These are phyloP conservation scores for Boleophthalmus pectinirostris DNA, from an alignment of 2,113 vertebrate genomes.

Conservation along the genomic window DNA sequence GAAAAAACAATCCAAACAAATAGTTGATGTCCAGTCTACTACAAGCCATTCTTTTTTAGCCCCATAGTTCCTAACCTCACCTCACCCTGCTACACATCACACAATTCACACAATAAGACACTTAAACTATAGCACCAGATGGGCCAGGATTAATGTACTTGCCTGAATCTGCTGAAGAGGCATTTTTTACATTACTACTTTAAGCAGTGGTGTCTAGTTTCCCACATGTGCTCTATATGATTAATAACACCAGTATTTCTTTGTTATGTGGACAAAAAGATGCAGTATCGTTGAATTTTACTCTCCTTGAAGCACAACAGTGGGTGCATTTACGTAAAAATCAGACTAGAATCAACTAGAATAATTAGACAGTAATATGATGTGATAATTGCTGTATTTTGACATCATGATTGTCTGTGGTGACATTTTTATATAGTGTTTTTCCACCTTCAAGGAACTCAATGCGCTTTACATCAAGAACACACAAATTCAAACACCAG, in stretches of 20 bases:
- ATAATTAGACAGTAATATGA: too few species aligned
- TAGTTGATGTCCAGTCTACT: background rate
- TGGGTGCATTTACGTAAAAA: background rate
- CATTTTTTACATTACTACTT: conserved; percentile 22
- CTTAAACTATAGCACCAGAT: conserved; percentile 32
- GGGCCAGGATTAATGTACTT: conserved; percentile 31
- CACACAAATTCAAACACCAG: too few species aligned
- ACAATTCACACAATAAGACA: conserved; percentile 11
- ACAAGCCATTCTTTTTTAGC: background rate
- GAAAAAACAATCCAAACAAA: background rate
- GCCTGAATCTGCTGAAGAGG: conserved; percentile 12
- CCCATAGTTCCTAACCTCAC: conserved; percentile 34
- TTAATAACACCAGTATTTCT: conserved; percentile 17
- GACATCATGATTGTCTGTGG: too few species aligned
- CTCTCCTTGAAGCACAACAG: conserved; percentile 2
- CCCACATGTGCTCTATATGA: conserved; percentile 2
- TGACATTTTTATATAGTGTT: too few species aligned
- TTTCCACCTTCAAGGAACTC: too few species aligned
- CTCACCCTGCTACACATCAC: conserved; percentile 15
- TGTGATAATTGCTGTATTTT: too few species aligned
- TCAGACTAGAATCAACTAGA: too few species aligned
- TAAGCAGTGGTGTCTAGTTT: background rate
- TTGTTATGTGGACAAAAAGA: background rate
- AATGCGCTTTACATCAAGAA: too few species aligned
- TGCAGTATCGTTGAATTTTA: background rate